phyloP scores from a whole-genome alignment of 2,797 vertebrate species.

The Poecile montanus region DNA sequence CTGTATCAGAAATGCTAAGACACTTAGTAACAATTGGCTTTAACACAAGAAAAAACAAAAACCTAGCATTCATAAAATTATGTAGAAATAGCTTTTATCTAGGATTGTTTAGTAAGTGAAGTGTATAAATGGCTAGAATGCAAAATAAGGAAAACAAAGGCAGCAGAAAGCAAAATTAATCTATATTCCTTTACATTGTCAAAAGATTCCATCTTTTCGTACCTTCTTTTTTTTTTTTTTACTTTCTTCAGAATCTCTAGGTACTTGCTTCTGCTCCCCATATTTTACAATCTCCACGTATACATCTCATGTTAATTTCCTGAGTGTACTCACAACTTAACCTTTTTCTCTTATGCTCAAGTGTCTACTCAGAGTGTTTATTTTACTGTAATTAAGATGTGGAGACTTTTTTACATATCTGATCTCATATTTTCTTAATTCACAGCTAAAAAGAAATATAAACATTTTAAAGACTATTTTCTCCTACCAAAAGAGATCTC shows the following conservation, averaged over 20 bases:
- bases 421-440: background rate
- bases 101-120: background rate
- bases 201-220: background rate
- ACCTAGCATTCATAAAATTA: background rate
- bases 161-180: background rate
- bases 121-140: background rate
- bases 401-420: background rate
- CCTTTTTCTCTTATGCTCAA: background rate
- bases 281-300: background rate
- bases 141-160: background rate
- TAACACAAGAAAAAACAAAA: background rate
- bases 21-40: background rate
- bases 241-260: background rate
- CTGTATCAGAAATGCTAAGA: background rate
- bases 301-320: accelerated
- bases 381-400: background rate
- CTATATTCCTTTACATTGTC: background rate
- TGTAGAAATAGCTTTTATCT: background rate
- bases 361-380: background rate
- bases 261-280: background rate
- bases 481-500: background rate
- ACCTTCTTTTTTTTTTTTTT: background rate
- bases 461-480: background rate
- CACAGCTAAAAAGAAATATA: background rate
- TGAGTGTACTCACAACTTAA: background rate